These are phyloP conservation scores for Margarornis squamiger DNA, from an alignment of 2,797 vertebrate genomes.

Conservation along the genomic window DNA sequence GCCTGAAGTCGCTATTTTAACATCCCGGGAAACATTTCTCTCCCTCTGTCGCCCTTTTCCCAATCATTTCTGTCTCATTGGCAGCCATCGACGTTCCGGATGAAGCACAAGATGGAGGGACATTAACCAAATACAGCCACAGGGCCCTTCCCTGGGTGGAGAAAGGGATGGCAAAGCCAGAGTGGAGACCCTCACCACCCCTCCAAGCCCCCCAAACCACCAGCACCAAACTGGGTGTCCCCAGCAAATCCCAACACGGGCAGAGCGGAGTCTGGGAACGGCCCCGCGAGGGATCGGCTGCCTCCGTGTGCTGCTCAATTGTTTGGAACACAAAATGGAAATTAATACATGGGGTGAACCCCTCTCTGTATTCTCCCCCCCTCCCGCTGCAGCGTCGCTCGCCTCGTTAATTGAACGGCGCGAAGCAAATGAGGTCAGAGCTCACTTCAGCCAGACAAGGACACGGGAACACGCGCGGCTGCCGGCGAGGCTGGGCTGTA, in stretches of 20 bases:
- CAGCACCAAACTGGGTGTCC: accelerated
- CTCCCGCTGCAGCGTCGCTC: neutral
- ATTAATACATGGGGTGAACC: slow-evolving; percentile 19
- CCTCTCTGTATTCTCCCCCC: neutral
- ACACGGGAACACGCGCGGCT: neutral
- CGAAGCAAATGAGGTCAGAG: slow-evolving; percentile 62
- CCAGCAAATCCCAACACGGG: neutral
- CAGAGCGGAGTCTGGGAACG: neutral
- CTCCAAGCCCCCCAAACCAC: accelerated
- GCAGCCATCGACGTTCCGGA: neutral
- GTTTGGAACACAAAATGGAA: slow-evolving; percentile 52
- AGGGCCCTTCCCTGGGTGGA: accelerated
- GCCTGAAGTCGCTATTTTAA: slow-evolving; percentile 22
- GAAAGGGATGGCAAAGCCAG: accelerated
- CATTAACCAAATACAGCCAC: accelerated
- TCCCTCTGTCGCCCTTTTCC: neutral
- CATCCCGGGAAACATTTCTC: slow-evolving; percentile 11
- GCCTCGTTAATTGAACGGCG: slow-evolving; percentile 44
- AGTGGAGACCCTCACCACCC: accelerated
- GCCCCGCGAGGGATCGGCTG: neutral
- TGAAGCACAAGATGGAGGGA: slow-evolving; percentile 3
- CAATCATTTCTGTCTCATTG: neutral
- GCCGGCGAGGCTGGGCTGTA: slow-evolving; percentile 27
- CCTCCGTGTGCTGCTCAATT: neutral
- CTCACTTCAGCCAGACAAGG: slow-evolving; percentile 63